Base-by-base conservation (phyloP, 2,888 invertebrate species). In the Phania funesta region DNA sequence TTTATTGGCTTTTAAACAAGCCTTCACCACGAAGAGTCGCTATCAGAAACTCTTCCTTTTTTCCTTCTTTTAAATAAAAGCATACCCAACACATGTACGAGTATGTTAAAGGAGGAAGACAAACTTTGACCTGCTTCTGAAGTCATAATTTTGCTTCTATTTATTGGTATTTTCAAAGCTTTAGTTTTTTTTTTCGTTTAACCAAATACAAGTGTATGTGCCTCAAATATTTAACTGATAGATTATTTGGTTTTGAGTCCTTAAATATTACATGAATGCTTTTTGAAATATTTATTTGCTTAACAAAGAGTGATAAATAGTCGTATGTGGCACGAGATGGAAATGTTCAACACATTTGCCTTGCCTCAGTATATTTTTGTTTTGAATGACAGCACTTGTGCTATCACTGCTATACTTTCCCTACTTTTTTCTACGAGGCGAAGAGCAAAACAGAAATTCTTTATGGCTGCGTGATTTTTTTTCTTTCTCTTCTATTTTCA, bases 401-500 rank as follows among this genome's bases (percentile, higher is more conserved):
- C 29, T 29, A 29, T 46, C 32, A 35, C 22, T 48, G 48, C 48
- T 64, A 32, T 16, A 11, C n/a, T 29, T 13, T 20, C 11, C 22
- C 35, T 48, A 22, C 3, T 8, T 13, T 48, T 1, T 11, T 13
- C 13, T 13, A 22, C 11, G 11, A 11, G 11, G 22, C 22, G 48
- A 22, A 22, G 46, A 16, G 24, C n/a, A 46, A 20, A 88, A 44
- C 44, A 11, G 1, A 38, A 11, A 38, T 38, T 38, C 11, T 38
- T 38, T 38, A 38, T 38, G 35, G 11, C 3, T n/a, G 35, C n/a
- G 11, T 38, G 35, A 26, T 29, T n/a, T 20, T 11, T 16, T 62
- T 3, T 41, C 0, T 16, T 29, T 38, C 13, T 44, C 44, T 24
- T 41, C 41, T 18, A 0, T 35, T 87, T 86, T 87, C 88, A 84